Evolutionary conservation across 2,113 vertebrate genomes (phyloP).

Genomic region (Cacatua alba): DNA sequence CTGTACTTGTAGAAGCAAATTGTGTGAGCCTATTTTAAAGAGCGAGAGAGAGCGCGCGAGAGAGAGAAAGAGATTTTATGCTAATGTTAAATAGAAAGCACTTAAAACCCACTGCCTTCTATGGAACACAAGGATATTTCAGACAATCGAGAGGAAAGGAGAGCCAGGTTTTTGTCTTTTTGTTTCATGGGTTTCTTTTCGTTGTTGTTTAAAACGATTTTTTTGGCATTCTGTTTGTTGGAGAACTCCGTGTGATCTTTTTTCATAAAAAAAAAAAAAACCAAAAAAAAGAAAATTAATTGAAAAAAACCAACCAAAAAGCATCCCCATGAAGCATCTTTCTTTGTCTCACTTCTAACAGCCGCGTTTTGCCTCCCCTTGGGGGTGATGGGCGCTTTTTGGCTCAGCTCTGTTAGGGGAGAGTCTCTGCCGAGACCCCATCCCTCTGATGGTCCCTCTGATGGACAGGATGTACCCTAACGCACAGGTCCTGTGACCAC

Average conservation of each 20-base stretch:
- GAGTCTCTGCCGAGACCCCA: rapidly evolving
- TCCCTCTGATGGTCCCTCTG: rapidly evolving
- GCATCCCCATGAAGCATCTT: neutral
- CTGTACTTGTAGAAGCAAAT: no score
- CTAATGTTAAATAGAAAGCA: no score
- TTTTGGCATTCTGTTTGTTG: conserved; percentile 82
- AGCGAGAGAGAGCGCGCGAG: no score
- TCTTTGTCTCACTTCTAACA: conserved; percentile 27
- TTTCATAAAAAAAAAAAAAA: conserved; percentile 77
- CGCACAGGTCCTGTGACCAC: rapidly evolving
- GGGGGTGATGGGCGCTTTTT: neutral
- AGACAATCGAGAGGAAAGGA: no score
- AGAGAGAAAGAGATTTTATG: no score
- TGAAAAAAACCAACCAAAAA: conserved; percentile 10
- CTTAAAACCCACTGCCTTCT: no score
- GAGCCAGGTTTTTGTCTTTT: no score
- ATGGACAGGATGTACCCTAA: rapidly evolving
- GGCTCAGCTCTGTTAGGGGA: neutral
- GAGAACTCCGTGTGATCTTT: conserved; percentile 80
- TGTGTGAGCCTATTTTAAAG: no score
- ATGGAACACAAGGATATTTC: no score
- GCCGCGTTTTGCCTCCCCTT: neutral
- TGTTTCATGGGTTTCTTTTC: neutral
- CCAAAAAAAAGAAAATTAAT: conserved; percentile 65
- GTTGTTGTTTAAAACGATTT: conserved; percentile 62